Evolutionary conservation across 2,113 vertebrate genomes (phyloP).

Genomic region (Solea senegalensis): DNA sequence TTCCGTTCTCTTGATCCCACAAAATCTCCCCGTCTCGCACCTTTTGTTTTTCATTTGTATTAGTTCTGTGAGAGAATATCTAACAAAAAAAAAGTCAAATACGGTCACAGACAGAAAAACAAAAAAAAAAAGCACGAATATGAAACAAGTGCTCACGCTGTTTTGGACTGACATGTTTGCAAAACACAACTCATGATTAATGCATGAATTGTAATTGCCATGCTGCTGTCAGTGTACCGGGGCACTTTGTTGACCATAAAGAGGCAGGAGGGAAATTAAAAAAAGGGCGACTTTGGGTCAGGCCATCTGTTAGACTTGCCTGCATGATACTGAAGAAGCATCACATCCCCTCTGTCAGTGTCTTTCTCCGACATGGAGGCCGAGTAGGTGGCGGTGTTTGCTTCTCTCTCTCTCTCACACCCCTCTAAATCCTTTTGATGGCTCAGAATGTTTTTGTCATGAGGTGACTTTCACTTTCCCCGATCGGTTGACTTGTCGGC

Average conservation of each 20-base stretch:
- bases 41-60: slow-evolving; percentile 4
- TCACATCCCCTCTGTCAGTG: slow-evolving; percentile 25
- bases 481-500: slow-evolving; percentile 19
- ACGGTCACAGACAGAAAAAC: background rate
- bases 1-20: slow-evolving; percentile 2
- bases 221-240: slow-evolving; percentile 38
- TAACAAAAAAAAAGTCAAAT: background rate
- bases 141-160: background rate
- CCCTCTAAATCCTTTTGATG: slow-evolving; percentile 15
- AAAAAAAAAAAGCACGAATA: background rate
- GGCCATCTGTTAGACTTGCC: slow-evolving; percentile 58
- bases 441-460: background rate
- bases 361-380: slow-evolving; percentile 1
- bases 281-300: slow-evolving; percentile 33
- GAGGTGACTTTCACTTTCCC: background rate
- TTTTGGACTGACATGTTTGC: slow-evolving; percentile 56
- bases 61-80: background rate
- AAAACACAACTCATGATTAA: slow-evolving; percentile 58
- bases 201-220: slow-evolving; percentile 62
- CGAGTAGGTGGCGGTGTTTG: background rate
- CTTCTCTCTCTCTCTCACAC: background rate
- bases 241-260: slow-evolving; percentile 35
- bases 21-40: slow-evolving; percentile 10
- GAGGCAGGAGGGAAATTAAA: slow-evolving; percentile 23
- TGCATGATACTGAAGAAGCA: slow-evolving; percentile 26